A percentile compares a stretch with the other conserved stretches of the same genome.
Conservation (phyloP, 1,140 invertebrate species). For the Aphidius gifuensis region DNA sequence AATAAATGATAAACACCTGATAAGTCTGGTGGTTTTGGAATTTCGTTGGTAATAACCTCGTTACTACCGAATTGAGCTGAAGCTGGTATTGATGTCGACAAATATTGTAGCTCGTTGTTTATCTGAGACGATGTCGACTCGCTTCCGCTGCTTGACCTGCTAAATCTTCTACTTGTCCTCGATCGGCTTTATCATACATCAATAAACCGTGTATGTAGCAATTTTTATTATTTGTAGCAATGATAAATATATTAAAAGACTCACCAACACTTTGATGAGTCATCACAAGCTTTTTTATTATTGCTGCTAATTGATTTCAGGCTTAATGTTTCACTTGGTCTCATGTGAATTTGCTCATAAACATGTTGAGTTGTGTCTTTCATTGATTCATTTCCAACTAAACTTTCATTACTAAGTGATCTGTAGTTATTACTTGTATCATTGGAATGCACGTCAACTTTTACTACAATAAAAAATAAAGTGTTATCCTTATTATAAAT, state of each 20-base stretch:
- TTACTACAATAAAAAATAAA: slow-evolving; percentile 40
- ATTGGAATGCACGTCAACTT: slow-evolving; percentile 55
- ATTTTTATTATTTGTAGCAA: background rate
- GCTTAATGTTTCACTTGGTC: slow-evolving; percentile 43
- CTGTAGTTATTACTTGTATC: slow-evolving; percentile 38
- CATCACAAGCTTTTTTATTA: slow-evolving; percentile 43
- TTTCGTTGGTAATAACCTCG: slow-evolving; percentile 13
- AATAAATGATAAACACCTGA: slow-evolving; percentile 33
- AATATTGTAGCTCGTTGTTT: slow-evolving; percentile 51
- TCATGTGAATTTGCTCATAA: slow-evolving; percentile 52
- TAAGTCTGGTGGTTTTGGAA: slow-evolving; percentile 37
- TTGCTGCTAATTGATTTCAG: slow-evolving; percentile 30
- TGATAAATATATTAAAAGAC: background rate
- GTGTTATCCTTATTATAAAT: no score
- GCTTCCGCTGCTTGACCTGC: slow-evolving; percentile 50
- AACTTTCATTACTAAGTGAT: slow-evolving; percentile 43
- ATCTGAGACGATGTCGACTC: slow-evolving; percentile 46
- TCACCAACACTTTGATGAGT: slow-evolving; percentile 41
- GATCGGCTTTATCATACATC: slow-evolving; percentile 34
- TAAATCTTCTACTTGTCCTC: slow-evolving; percentile 43
- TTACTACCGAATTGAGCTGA: slow-evolving; percentile 29
- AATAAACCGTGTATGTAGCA: background rate
- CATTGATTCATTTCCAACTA: slow-evolving; percentile 41
- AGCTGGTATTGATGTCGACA: slow-evolving; percentile 50
- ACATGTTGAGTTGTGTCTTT: slow-evolving; percentile 48